A percentile compares a stretch with the other conserved stretches of the same genome.
Evolutionary conservation across 2,888 invertebrate species (phyloP).

Genomic region (Sisyra nigra): DNA sequence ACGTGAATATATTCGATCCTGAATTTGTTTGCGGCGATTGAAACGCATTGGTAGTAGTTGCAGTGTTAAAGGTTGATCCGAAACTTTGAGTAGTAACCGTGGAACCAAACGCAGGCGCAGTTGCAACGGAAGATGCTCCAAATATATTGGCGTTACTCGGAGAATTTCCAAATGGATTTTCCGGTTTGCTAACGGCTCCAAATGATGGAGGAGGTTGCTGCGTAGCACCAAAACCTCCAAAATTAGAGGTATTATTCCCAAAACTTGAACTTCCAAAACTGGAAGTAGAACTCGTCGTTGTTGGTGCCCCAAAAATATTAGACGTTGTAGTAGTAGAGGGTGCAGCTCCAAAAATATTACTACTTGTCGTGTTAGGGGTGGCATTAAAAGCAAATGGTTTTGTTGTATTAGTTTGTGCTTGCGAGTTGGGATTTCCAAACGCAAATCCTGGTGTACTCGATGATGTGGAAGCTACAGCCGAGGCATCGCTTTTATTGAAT

Average conservation of each 20-base stretch:
- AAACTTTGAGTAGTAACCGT: constrained; percentile 11
- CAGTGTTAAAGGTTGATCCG: constrained; percentile 9
- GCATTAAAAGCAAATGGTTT: neutral
- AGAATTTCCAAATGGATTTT: neutral
- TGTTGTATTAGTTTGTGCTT: neutral
- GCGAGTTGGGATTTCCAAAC: constrained; percentile 2
- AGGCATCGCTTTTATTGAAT: neutral
- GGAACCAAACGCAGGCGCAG: constrained; percentile 12
- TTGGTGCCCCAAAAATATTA: neutral
- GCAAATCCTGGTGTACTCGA: neutral
- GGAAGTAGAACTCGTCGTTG: neutral
- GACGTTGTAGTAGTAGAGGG: neutral
- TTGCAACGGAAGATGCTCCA: neutral
- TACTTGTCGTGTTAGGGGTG: neutral
- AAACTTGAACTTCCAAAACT: neutral
- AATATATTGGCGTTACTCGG: neutral
- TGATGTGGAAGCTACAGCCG: neutral
- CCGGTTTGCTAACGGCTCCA: neutral
- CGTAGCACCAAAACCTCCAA: constrained; percentile 2
- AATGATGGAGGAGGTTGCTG: neutral
- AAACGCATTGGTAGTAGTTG: constrained; percentile 10
- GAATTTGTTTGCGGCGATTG: constrained; percentile 11
- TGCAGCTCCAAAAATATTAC: neutral
- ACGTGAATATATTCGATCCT: constrained; percentile 13
- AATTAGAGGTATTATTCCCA: neutral